A percentile compares a stretch with the other conserved stretches of the same genome.
Evolutionary conservation across 2,113 vertebrate species (phyloP).

Genomic region (Pterophyllum scalare): DNA sequence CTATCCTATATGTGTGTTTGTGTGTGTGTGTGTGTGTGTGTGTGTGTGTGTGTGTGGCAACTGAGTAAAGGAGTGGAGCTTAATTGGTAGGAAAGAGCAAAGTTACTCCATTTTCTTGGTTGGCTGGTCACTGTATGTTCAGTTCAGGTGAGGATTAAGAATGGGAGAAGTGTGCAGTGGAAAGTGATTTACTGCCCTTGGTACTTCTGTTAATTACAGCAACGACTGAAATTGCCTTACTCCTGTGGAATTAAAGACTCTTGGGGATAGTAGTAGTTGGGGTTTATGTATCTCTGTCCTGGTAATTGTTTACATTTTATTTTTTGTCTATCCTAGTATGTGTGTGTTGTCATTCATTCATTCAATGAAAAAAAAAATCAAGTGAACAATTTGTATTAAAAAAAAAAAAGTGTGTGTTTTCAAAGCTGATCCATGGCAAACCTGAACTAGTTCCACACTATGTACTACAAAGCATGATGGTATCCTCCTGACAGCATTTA

Average conservation of each 20-base stretch:
- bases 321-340: too few relatives aligned
- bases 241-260: slow-evolving; percentile 1
- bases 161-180: neutral
- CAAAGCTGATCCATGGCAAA: too few relatives aligned
- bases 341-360: too few relatives aligned
- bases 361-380: too few relatives aligned
- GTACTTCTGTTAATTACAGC: slow-evolving; percentile 32
- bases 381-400: too few relatives aligned
- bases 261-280: neutral
- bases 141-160: slow-evolving; percentile 58
- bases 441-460: too few relatives aligned
- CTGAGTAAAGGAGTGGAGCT: slow-evolving; percentile 27
- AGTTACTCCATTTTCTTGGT: slow-evolving; percentile 52
- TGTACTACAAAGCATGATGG: neutral
- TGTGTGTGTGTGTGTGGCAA: slow-evolving; percentile 6
- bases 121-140: slow-evolving; percentile 47
- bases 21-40: slow-evolving; percentile 3
- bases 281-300: neutral
- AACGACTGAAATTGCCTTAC: too few relatives aligned
- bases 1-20: slow-evolving; percentile 4
- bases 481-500: neutral
- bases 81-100: slow-evolving; percentile 57
- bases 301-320: neutral
- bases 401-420: too few relatives aligned
- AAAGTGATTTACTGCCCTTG: slow-evolving; percentile 41